Evolutionary conservation across 2,888 invertebrate genomes (phyloP), one percentile per base, ranked within the genome.

Genomic region (Toxonevra muliebris): DNA sequence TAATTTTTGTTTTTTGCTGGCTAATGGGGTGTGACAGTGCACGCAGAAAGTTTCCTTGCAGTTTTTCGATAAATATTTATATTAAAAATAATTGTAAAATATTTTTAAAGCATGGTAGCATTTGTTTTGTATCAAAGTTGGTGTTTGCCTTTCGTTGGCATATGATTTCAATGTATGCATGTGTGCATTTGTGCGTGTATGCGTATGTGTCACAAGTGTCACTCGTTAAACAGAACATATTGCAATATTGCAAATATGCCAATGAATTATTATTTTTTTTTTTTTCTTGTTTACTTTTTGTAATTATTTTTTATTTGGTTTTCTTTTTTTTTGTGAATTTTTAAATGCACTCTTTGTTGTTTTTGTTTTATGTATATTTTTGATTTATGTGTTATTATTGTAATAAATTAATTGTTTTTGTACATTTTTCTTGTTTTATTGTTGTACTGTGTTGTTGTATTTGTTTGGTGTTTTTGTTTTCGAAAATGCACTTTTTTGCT

Each of bases 311-410:
- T 9, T 43, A 43, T 43, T 43, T 43, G 12, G 9, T 43, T 10
- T 43, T 72, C 75, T 75, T 75, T 75, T 69, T 75, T 72, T 75
- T 74, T 74, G 72, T 73, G 66, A 66, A 65, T 50, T 52, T 53
- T 45, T 60, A 41, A 52, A 54, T 48, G 52, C 66, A 54, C 30
- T 70, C 19, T 53, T 15, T 53, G 2, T 48, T 48, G 2, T n/a
- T 48, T 2, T 48, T 48, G 2, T 48, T n/a, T 48, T 48, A n/a
- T 48, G n/a, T 4, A 17, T 53, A 30, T 58, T 58, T 58, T 58
- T 42, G 40, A n/a, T 58, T 58, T 58, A 17, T 30, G 30, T 58
- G 2, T 59, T 59, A 4, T 42, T 19, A 59, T 40, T 20, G 13
- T 57, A 30, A 30, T 30, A 30, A 30, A 30, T 30, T 4, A 30